phyloP scores from a whole-genome alignment of 2,888 invertebrate genomes.

The Bellardia bayeri region DNA sequence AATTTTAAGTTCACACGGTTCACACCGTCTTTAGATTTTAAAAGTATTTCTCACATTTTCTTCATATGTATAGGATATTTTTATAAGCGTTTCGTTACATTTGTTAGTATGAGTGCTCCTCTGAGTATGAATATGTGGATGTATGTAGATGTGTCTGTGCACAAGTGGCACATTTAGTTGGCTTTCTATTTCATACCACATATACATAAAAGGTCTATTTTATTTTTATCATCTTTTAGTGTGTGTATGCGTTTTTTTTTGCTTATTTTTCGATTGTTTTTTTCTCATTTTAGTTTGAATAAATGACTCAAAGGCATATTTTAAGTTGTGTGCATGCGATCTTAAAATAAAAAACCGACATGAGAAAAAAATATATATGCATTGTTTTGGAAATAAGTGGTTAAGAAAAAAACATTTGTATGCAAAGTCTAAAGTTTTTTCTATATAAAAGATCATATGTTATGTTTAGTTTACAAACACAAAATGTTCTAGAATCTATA shows the following conservation, averaged over 20 bases:
- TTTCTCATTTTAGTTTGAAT: conserved; percentile 43
- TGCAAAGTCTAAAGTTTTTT: no score
- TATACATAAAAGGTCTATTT: conserved; percentile 21
- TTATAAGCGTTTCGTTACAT: background rate
- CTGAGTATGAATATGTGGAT: background rate
- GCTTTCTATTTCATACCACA: conserved; percentile 9
- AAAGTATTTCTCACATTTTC: background rate
- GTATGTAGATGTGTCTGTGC: background rate
- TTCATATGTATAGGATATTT: no score
- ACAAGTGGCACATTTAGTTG: background rate
- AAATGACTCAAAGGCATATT: conserved; percentile 46
- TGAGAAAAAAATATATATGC: background rate
- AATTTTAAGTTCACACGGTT: no score
- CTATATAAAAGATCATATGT: no score
- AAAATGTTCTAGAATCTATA: no score
- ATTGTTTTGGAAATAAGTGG: background rate
- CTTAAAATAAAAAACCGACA: background rate
- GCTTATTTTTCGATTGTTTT: background rate
- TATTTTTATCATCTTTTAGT: conserved; percentile 23
- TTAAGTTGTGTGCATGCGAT: conserved; percentile 41
- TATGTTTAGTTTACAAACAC: no score
- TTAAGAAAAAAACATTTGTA: background rate
- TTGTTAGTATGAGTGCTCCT: background rate
- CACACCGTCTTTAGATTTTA: background rate
- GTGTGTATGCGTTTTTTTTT: background rate